Evolutionary conservation across 2,113 vertebrate genomes (phyloP).

Genomic region (Pongo pygmaeus): DNA sequence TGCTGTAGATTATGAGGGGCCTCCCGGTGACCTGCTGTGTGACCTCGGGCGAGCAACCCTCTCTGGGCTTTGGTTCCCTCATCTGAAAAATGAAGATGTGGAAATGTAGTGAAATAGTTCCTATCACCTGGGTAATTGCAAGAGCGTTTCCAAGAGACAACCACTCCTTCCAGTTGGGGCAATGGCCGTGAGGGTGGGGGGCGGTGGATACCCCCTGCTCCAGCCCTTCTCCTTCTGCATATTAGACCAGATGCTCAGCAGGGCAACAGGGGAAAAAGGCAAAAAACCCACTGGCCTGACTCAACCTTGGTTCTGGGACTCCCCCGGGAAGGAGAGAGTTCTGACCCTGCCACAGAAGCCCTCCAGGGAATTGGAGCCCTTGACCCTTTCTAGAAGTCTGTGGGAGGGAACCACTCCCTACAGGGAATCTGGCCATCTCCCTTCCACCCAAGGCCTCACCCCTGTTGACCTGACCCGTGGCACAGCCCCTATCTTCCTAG

Average conservation of each 20-base stretch:
- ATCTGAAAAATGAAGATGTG: neutral
- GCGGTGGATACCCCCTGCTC: neutral
- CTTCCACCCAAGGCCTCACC: neutral
- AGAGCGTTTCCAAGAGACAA: neutral
- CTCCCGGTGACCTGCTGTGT: neutral
- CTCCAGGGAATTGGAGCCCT: neutral
- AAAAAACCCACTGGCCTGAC: neutral
- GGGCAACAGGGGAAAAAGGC: neutral
- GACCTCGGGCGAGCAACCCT: neutral
- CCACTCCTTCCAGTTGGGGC: neutral
- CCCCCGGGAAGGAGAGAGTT: neutral
- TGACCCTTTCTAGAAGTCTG: neutral
- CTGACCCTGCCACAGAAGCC: neutral
- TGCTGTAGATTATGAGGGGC: neutral
- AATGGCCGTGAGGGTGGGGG: rapidly evolving
- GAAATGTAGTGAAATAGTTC: neutral
- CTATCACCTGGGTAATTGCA: rapidly evolving
- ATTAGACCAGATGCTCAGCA: neutral
- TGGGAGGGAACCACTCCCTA: neutral
- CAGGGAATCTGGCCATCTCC: neutral
- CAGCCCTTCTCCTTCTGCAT: neutral
- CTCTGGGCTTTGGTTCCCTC: neutral
- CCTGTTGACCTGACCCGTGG: neutral
- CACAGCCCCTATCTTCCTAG: neutral
- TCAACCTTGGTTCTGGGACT: neutral